Evolutionary conservation across 2,888 invertebrate genomes (phyloP), one percentile per base, ranked within the genome.

Genomic region (Pammene fasciana): DNA sequence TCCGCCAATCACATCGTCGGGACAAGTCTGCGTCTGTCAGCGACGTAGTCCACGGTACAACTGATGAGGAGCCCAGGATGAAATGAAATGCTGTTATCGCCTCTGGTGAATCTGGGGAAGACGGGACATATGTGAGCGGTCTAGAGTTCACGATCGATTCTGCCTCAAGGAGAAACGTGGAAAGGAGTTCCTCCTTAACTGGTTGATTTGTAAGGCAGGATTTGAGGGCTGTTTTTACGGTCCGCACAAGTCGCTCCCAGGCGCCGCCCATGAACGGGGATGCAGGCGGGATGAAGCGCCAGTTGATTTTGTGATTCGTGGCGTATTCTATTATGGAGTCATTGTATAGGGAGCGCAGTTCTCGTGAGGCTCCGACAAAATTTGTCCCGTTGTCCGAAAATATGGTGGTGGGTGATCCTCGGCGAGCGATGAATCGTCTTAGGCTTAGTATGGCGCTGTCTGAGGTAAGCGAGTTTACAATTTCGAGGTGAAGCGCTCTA

Each of bases 1-100:
- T 50, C n/a, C 57, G 48, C 50, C 57, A 66, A 41, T 66, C 66
- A 5, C 55, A 66, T 57, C 48, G 48, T 16, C 65, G 48, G 14
- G 34, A 34, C 36, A 65, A 11, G 45, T 65, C 65, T 14, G 48
- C 45, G 18, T 65, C 66, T 36, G 56, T 26, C 57, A 66, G 50
- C 59, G 57, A 5, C 55, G 16, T 1, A 16, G 52, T 10, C 48
- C 56, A 50, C 41, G 66, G 48, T 38, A 38, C 55, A 0, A 50
- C 41, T 46, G 57, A 59, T 36, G 50, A 46, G 9, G 57, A n/a
- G n/a, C 50, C 66, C 4, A 66, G 41, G 9, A 67, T 41, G 14
- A 59, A 67, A 26, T 67, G 66, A 26, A 67, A 67, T 11, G 66
- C 52, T 4, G 59, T 66, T 50, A 66, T 46, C n/a, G 56, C 52